These are phyloP conservation scores for Pteropus rufus DNA, from an alignment of 2,797 vertebrate genomes.

Conservation along the genomic window DNA sequence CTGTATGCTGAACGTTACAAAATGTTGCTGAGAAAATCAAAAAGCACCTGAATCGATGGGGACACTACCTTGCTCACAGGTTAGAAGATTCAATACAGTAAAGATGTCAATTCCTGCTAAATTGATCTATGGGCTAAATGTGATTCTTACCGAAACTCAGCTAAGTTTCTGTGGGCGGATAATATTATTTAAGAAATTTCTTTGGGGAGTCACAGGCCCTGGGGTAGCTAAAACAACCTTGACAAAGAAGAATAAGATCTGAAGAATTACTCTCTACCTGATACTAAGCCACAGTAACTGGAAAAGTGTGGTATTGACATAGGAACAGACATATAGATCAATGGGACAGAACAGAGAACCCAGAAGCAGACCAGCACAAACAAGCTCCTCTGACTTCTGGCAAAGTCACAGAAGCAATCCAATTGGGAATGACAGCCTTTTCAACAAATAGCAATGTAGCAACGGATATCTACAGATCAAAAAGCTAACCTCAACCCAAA, in stretches of 20 bases:
- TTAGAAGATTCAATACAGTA: neutral
- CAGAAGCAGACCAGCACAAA: neutral
- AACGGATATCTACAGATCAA: too few relatives aligned
- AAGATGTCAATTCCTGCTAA: neutral
- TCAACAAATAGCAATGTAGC: neutral
- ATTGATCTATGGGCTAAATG: neutral
- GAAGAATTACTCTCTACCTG: too few relatives aligned
- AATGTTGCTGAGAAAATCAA: too few relatives aligned
- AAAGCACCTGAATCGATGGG: neutral
- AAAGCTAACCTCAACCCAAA: neutral
- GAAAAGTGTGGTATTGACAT: fast-evolving
- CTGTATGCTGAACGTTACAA: neutral
- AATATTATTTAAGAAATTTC: neutral
- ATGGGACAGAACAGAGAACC: too few relatives aligned
- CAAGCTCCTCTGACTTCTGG: neutral
- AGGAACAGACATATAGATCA: neutral
- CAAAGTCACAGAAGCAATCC: neutral
- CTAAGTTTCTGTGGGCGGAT: neutral
- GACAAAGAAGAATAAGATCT: neutral
- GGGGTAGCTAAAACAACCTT: neutral
- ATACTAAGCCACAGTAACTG: neutral
- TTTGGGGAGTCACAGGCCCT: neutral
- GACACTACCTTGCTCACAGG: too few relatives aligned
- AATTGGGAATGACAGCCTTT: neutral
- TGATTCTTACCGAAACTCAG: neutral